phyloP scores from a whole-genome alignment of 2,888 invertebrate species.

The Diplolepis rosae region DNA sequence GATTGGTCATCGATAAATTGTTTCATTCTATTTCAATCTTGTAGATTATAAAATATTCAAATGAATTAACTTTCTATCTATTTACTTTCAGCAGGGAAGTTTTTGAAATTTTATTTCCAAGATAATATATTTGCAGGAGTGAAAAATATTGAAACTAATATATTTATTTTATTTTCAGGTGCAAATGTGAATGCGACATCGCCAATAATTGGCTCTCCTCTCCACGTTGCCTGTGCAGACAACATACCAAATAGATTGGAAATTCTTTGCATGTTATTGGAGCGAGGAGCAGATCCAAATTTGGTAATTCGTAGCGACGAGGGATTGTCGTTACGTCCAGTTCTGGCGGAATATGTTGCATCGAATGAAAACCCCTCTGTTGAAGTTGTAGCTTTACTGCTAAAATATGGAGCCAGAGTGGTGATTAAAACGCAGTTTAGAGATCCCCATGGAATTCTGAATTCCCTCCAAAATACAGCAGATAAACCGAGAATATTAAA shows the following conservation, averaged over 20 bases:
- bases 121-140: no score
- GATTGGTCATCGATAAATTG: no score
- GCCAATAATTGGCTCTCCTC: constrained; percentile 86
- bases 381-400: constrained; percentile 80
- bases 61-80: background rate
- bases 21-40: no score
- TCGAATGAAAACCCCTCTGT: constrained; percentile 82
- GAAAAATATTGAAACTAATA: background rate
- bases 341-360: constrained; percentile 88
- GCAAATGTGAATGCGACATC: constrained; percentile 87
- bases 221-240: constrained; percentile 89
- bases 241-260: constrained; percentile 82
- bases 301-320: constrained; percentile 84
- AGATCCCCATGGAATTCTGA: constrained; percentile 88
- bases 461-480: constrained; percentile 82
- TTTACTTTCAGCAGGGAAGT: no score
- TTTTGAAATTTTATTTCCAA: no score
- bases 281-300: constrained; percentile 85
- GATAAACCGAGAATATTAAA: constrained; percentile 77
- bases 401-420: constrained; percentile 86
- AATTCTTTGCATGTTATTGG: constrained; percentile 80
- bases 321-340: constrained; percentile 84
- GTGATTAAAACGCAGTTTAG: constrained; percentile 89
- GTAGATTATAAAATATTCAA: no score
- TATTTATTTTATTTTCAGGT: constrained; percentile 74